Conservation (phyloP, 2,113 vertebrate species). For the Balaenoptera acutorostrata region DNA sequence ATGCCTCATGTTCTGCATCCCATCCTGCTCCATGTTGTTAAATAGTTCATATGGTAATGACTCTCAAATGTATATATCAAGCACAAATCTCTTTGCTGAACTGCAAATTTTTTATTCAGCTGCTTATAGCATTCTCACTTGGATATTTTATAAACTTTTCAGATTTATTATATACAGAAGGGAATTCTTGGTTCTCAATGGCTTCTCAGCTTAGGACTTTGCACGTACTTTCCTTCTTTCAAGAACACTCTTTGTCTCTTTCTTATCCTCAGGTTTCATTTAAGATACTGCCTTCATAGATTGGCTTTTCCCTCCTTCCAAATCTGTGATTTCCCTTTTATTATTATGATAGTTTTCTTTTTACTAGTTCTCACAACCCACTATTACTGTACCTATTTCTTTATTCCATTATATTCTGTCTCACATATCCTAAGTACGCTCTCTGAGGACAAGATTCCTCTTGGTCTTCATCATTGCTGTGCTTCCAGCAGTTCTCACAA, state of each 20-base stretch:
- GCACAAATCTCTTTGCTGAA: background rate
- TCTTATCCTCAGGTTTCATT: background rate
- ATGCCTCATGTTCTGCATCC: background rate
- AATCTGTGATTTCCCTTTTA: background rate
- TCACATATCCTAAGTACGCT: background rate
- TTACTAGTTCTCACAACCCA: background rate
- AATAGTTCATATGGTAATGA: background rate
- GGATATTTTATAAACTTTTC: background rate
- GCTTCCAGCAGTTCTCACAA: background rate
- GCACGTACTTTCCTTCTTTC: background rate
- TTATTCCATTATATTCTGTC: background rate
- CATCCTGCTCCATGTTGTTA: background rate
- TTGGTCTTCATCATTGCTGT: background rate
- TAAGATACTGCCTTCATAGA: background rate
- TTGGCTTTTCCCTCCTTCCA: background rate
- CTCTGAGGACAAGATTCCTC: background rate
- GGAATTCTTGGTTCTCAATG: background rate
- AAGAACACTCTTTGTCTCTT: background rate
- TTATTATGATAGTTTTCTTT: background rate
- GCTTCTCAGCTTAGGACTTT: background rate
- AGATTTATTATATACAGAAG: background rate
- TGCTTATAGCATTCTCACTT: background rate
- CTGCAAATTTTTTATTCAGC: background rate
- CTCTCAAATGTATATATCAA: background rate
- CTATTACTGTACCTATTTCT: background rate